Percentiles rank a stretch among this genome's conserved stretches.
Evolutionary conservation across 2,797 vertebrate genomes (phyloP).

Genomic region (Silurus lanzhouensis): DNA sequence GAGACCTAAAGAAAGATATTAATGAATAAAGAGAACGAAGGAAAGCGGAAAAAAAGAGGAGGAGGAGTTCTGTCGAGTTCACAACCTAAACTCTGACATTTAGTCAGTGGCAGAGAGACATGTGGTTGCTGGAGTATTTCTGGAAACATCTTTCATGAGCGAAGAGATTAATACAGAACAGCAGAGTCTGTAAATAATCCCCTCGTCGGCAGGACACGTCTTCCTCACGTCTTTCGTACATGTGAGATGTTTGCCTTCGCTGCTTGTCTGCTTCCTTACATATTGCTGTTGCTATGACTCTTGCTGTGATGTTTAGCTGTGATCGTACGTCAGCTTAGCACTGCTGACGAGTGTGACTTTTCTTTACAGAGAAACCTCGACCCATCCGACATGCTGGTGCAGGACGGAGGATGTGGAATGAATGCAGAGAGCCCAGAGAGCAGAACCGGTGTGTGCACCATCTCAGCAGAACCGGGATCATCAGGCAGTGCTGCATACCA

Average conservation of each 20-base stretch:
- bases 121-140: conserved; percentile 58
- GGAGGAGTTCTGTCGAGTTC: conserved; percentile 36
- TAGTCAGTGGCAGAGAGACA: conserved; percentile 38
- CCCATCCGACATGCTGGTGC: conserved; percentile 63
- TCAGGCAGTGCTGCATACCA: conserved; percentile 63
- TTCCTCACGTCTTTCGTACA: conserved; percentile 43
- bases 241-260: conserved; percentile 19
- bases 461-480: conserved; percentile 68
- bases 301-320: conserved; percentile 27
- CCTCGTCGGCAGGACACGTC: conserved; percentile 62
- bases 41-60: conserved; percentile 21
- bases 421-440: conserved; percentile 61
- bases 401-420: conserved; percentile 57
- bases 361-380: conserved; percentile 76
- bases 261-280: conserved; percentile 51
- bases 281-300: conserved; percentile 62
- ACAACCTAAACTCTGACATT: conserved; percentile 49
- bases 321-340: conserved; percentile 45
- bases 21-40: background rate
- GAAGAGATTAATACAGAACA: conserved; percentile 2
- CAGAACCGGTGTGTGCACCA: conserved; percentile 67
- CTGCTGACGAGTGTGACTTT: conserved; percentile 54
- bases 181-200: conserved; percentile 59
- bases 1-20: background rate
- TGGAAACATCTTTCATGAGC: conserved; percentile 54